Conservation (phyloP, 2,888 invertebrate species). For the Allygus modestus region DNA sequence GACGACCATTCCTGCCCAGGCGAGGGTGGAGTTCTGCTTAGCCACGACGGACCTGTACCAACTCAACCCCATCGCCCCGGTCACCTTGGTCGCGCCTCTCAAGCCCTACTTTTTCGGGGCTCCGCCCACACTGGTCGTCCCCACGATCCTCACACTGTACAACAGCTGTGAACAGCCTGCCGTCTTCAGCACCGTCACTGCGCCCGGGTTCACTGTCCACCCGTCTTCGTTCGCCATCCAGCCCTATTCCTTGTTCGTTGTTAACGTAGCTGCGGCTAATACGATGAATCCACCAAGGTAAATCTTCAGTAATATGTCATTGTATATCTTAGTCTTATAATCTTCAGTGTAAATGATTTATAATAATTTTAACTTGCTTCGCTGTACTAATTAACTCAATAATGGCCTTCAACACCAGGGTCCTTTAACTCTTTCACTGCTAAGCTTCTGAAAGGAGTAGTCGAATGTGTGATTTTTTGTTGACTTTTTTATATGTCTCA, state of each 20-base stretch:
- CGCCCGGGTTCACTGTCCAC: background rate
- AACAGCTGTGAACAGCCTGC: background rate
- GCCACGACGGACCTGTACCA: conserved; percentile 14
- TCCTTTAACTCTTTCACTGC: too few species aligned
- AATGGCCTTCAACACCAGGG: too few species aligned
- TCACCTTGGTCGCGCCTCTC: background rate
- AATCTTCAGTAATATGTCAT: background rate
- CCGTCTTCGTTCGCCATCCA: background rate
- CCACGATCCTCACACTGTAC: background rate
- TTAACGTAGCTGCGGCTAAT: background rate
- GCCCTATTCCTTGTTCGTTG: background rate
- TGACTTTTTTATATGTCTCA: too few species aligned
- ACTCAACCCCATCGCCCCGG: background rate
- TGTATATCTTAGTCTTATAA: too few species aligned
- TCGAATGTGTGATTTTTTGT: too few species aligned
- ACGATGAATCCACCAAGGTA: background rate
- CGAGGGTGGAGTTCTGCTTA: background rate
- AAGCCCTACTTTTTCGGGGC: conserved; percentile 24
- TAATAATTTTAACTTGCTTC: too few species aligned
- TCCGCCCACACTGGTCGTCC: background rate
- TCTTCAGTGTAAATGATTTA: too few species aligned
- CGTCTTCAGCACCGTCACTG: background rate
- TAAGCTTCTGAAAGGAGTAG: too few species aligned
- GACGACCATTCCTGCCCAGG: background rate
- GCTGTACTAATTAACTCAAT: too few species aligned